Base-by-base conservation (phyloP, 2,888 invertebrate genomes). In the Metacarcinus magister region DNA sequence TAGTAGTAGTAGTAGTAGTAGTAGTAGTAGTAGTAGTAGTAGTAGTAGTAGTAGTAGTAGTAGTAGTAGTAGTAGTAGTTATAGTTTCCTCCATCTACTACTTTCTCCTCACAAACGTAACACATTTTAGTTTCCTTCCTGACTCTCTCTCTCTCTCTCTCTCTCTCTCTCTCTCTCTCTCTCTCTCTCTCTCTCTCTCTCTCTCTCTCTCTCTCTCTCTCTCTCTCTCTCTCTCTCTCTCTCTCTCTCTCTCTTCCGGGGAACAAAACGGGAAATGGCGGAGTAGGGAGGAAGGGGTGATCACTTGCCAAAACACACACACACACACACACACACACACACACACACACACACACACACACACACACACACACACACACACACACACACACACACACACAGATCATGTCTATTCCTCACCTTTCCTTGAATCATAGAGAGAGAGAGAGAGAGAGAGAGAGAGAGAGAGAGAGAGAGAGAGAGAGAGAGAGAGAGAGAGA, bases 361-460 rank as follows among this genome's bases (percentile, higher is more conserved):
- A 89, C 89, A 89, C 89, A 89, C 89, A 89, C 89, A 89, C 89
- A 89, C 89, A 89, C 89, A 89, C 89, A 89, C 89, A 89, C 89
- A 89, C 89, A 89, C 89, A 89, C 28, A 90, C 44, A 91, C 91
- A 91, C 91, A 91, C 91, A 91, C 91, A 43, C 91, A 91, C 44
- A 90, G 16, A 90, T 32, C 48, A 48, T 48, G 48, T 48, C 48
- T 48, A 48, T 10, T 10, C 48, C 48, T 43, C n/a, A 32, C 32
- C n/a, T 28, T 32, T 1, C n/a, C 82, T 32, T 28, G 8, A n/a
- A 82, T 23, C 82, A 82, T 3, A 28, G 89, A 28, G 16, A 89
- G 89, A 89, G 89, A 8, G 43, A 8, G 43, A 8, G 89, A 89
- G 89, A 89, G 89, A 89, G 89, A 89, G 89, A 89, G 89, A 89